These are phyloP conservation scores for Theocolax elegans DNA, from an alignment of 1,140 invertebrate species.

Conservation along the genomic window DNA sequence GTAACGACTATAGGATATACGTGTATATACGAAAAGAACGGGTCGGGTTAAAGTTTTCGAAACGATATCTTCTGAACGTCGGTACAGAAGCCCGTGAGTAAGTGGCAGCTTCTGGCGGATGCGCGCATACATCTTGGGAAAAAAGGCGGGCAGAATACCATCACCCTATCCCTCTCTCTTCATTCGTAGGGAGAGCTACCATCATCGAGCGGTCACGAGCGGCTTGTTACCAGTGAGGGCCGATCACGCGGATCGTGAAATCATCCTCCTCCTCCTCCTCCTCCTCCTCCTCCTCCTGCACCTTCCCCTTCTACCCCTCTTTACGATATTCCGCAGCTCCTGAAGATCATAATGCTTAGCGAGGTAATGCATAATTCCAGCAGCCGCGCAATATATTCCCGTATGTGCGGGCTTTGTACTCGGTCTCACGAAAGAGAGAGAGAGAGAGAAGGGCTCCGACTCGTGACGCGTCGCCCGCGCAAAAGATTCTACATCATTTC, in stretches of 20 bases:
- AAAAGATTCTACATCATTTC: too few species aligned
- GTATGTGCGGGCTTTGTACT: too few species aligned
- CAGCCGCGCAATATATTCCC: constrained; percentile 28
- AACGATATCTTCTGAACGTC: too few species aligned
- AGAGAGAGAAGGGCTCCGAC: constrained; percentile 5
- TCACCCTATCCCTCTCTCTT: neutral
- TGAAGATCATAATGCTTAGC: constrained; percentile 56
- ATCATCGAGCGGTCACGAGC: constrained; percentile 56
- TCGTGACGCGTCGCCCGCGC: constrained; percentile 8
- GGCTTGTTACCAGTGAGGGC: constrained; percentile 57
- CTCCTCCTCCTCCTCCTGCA: neutral
- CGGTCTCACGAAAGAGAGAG: constrained; percentile 35
- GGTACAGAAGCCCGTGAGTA: constrained; percentile 51
- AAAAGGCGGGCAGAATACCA: neutral
- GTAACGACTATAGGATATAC: too few species aligned
- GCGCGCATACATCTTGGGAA: neutral
- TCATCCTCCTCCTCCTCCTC: constrained; percentile 46
- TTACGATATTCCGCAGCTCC: constrained; percentile 19
- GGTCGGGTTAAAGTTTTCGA: too few species aligned
- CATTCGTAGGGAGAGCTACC: neutral
- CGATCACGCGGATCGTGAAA: constrained; percentile 58
- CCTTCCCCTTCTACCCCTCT: neutral
- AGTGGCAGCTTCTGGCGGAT: constrained; percentile 46
- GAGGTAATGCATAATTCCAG: constrained; percentile 55
- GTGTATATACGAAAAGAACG: constrained; percentile 43